A percentile compares a stretch with the other conserved stretches of the same genome.
These are phyloP conservation scores for Mormyrops attenuatus DNA, from an alignment of 2,797 vertebrate genomes.

Conservation along the genomic window DNA sequence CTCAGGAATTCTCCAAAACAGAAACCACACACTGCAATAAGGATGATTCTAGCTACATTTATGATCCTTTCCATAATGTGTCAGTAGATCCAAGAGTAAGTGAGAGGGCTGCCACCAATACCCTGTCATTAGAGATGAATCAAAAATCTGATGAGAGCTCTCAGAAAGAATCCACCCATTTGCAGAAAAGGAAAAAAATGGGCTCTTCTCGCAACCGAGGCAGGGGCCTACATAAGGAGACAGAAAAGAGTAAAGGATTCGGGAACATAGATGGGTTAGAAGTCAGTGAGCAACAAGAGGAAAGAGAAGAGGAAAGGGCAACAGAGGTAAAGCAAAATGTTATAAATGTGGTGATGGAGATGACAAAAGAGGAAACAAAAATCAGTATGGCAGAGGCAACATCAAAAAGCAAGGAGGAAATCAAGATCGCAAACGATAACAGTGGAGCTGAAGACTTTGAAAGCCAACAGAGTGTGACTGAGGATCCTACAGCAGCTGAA, in stretches of 20 bases:
- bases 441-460: conserved; percentile 4
- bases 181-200: conserved; percentile 9
- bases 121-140: not conserved
- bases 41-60: not conserved
- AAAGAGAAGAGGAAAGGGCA: conserved; percentile 23
- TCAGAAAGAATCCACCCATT: not conserved
- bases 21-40: not conserved
- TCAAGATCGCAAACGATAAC: not conserved
- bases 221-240: not conserved
- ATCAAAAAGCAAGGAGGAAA: conserved; percentile 20
- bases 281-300: conserved; percentile 20
- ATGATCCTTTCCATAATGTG: not conserved
- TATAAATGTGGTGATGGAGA: conserved; percentile 3
- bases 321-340: conserved; percentile 20
- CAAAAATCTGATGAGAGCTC: not conserved
- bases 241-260: not conserved
- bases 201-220: not conserved
- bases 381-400: not conserved
- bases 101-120: not conserved
- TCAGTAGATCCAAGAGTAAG: not conserved
- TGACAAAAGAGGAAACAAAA: not conserved
- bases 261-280: conserved; percentile 17
- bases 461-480: conserved; percentile 14
- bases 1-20: not conserved
- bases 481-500: conserved; percentile 19